A percentile compares a stretch with the other conserved stretches of the same genome.
These are phyloP conservation scores for Ochropacha duplaris DNA, from an alignment of 2,888 invertebrate genomes.

Conservation along the genomic window DNA sequence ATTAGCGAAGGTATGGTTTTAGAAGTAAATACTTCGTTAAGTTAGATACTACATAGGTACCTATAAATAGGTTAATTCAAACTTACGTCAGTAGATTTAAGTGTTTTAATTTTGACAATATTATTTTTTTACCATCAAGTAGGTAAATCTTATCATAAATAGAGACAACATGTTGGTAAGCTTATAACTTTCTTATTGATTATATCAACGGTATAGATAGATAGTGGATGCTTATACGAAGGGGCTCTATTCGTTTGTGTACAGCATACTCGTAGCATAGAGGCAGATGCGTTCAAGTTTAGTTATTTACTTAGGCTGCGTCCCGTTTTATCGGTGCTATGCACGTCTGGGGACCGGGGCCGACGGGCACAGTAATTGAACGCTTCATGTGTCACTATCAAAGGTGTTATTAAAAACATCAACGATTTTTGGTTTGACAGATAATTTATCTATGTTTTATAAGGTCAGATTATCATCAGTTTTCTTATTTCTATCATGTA, in stretches of 20 bases:
- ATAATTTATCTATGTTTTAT: not conserved
- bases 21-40: not conserved
- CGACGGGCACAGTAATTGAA: slow-evolving; percentile 56
- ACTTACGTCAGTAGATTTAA: too few relatives aligned
- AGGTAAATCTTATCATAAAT: not conserved
- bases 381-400: slow-evolving; percentile 13
- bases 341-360: slow-evolving; percentile 57
- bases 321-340: slow-evolving; percentile 61
- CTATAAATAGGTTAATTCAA: too few relatives aligned
- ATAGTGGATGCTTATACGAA: slow-evolving; percentile 34
- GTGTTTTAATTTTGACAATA: too few relatives aligned
- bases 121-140: too few relatives aligned
- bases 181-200: slow-evolving; percentile 8
- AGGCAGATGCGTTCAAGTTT: slow-evolving; percentile 70
- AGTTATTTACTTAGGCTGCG: slow-evolving; percentile 75
- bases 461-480: too few relatives aligned
- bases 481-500: too few relatives aligned
- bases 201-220: slow-evolving; percentile 19
- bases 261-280: slow-evolving; percentile 23
- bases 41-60: too few relatives aligned
- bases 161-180: not conserved
- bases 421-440: not conserved
- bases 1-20: not conserved
- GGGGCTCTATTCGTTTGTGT: slow-evolving; percentile 30
- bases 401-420: not conserved